Evolutionary conservation across 2,888 invertebrate species (phyloP).

Genomic region (Drosophila prolongata): DNA sequence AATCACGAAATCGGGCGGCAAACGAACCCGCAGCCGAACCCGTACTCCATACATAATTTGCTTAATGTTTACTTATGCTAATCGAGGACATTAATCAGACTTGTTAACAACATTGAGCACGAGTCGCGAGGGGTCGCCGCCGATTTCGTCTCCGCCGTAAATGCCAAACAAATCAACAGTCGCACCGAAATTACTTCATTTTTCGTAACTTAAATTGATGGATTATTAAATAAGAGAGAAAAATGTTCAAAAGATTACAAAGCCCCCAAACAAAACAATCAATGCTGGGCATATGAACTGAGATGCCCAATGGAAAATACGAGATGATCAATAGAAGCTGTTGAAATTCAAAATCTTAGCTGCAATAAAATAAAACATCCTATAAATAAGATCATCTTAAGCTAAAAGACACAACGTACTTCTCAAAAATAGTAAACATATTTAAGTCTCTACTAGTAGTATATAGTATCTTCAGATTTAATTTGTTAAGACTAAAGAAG

Average conservation of each 20-base stretch:
- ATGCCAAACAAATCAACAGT: conserved; percentile 41
- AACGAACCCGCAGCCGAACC: conserved; percentile 13
- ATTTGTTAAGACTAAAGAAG: too few species aligned
- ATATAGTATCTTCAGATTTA: too few species aligned
- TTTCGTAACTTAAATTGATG: conserved; percentile 61
- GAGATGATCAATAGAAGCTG: not conserved
- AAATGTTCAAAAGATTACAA: conserved; percentile 38
- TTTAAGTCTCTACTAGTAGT: too few species aligned
- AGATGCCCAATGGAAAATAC: conserved; percentile 45
- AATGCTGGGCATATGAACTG: not conserved
- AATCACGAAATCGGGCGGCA: conserved; percentile 54
- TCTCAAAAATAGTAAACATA: too few species aligned
- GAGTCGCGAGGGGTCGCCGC: conserved; percentile 34
- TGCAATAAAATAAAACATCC: too few species aligned
- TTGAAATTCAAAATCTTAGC: not conserved
- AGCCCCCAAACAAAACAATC: conserved; percentile 23
- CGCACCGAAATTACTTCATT: conserved; percentile 45
- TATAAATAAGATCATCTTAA: too few species aligned
- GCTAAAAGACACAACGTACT: too few species aligned
- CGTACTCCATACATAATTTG: conserved; percentile 58
- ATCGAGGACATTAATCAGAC: conserved; percentile 73
- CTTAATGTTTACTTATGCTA: conserved; percentile 76
- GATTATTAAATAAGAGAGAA: conserved; percentile 54
- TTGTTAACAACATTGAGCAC: conserved; percentile 61
- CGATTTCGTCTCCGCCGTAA: conserved; percentile 14